Percentiles rank a stretch among this genome's conserved stretches.
phyloP scores from a whole-genome alignment of 2,888 invertebrate species.

The Crossocerus cetratus region DNA sequence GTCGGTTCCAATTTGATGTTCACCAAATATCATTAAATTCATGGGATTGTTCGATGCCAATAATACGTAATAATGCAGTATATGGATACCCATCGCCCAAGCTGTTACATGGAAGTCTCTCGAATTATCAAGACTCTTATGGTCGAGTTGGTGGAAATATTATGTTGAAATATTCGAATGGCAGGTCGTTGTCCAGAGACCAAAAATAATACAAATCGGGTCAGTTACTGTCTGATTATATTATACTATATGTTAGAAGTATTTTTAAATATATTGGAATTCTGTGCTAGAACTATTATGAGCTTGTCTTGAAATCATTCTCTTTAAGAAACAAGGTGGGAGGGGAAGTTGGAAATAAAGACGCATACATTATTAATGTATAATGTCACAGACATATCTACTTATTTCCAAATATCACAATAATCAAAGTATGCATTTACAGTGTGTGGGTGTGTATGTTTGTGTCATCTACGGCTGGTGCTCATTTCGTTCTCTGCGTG shows the following conservation, averaged over 20 bases:
- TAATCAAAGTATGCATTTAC: conserved; percentile 49
- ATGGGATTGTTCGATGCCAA: not conserved
- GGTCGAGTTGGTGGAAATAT: conserved; percentile 64
- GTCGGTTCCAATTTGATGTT: not conserved
- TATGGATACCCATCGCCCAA: conserved; percentile 62
- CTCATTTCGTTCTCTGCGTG: conserved; percentile 15
- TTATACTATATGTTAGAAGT: too few relatives aligned
- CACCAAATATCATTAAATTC: not conserved
- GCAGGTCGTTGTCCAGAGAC: too few relatives aligned
- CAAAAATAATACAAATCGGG: too few relatives aligned
- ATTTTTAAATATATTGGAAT: too few relatives aligned
- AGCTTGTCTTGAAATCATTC: too few relatives aligned
- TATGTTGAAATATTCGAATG: conserved; percentile 43
- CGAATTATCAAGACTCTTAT: conserved; percentile 63
- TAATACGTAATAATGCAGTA: conserved; percentile 50
- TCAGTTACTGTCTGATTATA: too few relatives aligned
- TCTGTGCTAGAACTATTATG: too few relatives aligned
- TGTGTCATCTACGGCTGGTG: conserved; percentile 18
- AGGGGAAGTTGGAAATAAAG: not conserved
- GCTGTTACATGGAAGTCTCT: conserved; percentile 53
- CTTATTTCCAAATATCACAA: conserved; percentile 65
- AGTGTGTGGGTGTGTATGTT: not conserved
- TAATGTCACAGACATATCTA: conserved; percentile 49
- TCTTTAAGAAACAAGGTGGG: too few relatives aligned
- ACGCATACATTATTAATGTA: conserved; percentile 22